A percentile compares a stretch with the other conserved stretches of the same genome.
Conservation (phyloP, 2,113 vertebrate species). For the Pavo muticus region DNA sequence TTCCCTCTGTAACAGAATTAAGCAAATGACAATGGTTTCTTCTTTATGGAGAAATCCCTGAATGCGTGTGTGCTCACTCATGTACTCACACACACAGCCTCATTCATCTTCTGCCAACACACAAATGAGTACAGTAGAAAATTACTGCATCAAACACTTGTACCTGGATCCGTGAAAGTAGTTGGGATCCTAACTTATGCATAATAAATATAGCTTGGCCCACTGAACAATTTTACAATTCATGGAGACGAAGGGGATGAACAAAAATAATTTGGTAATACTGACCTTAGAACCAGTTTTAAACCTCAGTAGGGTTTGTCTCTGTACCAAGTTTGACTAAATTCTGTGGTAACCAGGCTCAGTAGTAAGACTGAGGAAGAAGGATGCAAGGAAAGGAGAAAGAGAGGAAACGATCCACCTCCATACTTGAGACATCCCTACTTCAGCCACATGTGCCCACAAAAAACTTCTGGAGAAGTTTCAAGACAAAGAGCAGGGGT, state of each 20-base stretch:
- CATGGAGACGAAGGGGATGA: neutral
- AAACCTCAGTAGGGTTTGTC: neutral
- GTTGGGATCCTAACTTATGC: neutral
- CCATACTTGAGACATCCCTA: neutral
- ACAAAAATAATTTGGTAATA: neutral
- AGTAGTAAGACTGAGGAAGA: neutral
- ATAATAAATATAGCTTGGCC: neutral
- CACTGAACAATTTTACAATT: neutral
- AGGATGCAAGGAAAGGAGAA: neutral
- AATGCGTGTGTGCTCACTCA: neutral
- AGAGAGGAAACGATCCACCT: neutral
- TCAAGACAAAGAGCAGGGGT: neutral
- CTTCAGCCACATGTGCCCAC: neutral
- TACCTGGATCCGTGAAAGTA: neutral
- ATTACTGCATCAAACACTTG: neutral
- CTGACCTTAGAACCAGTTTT: neutral
- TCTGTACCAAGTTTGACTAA: neutral
- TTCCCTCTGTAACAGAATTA: slow-evolving; percentile 81
- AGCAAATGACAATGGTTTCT: neutral
- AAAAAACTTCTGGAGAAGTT: neutral
- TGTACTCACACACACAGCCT: neutral
- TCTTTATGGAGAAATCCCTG: neutral
- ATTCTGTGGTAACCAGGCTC: neutral
- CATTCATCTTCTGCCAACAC: neutral
- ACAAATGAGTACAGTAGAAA: neutral